phyloP scores from a whole-genome alignment of 2,797 vertebrate genomes.

The Esox lucius region DNA sequence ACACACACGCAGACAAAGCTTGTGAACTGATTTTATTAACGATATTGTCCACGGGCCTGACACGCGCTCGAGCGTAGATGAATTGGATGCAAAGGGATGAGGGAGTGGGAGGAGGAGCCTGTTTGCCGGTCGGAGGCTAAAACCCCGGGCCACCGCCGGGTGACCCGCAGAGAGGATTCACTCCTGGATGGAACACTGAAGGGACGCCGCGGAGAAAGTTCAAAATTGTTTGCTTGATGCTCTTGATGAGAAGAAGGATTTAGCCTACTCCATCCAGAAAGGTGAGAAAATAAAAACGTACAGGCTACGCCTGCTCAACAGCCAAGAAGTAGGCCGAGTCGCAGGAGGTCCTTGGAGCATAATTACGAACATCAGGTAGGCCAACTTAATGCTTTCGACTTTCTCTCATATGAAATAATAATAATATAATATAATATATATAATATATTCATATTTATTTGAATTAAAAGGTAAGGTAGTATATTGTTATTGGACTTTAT shows the following conservation, averaged over 20 bases:
- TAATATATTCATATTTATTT: background rate
- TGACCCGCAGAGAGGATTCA: conserved; percentile 48
- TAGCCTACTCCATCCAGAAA: background rate
- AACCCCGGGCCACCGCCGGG: conserved; percentile 52
- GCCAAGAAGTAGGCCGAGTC: background rate
- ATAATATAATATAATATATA: conserved; percentile 2
- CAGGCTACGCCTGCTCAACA: background rate
- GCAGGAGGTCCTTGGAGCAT: background rate
- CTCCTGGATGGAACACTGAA: conserved; percentile 23
- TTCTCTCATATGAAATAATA: background rate
- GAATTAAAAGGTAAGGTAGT: background rate
- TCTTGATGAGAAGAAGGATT: conserved; percentile 25
- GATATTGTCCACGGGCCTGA: conserved; percentile 73
- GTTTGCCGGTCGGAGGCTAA: conserved; percentile 49
- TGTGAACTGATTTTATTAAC: background rate
- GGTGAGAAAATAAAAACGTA: background rate
- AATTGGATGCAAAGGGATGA: conserved; percentile 32
- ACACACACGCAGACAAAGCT: conserved; percentile 33
- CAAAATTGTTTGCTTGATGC: conserved; percentile 8
- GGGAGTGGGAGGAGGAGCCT: conserved; percentile 52
- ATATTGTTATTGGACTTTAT: background rate
- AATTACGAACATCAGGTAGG: conserved; percentile 7
- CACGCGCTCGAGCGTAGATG: conserved; percentile 68
- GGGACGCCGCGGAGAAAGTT: conserved; percentile 16
- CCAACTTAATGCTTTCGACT: background rate